Base-by-base conservation (phyloP, 53 echinoderm and acorn worm species). In the Antedon mediterranea region DNA sequence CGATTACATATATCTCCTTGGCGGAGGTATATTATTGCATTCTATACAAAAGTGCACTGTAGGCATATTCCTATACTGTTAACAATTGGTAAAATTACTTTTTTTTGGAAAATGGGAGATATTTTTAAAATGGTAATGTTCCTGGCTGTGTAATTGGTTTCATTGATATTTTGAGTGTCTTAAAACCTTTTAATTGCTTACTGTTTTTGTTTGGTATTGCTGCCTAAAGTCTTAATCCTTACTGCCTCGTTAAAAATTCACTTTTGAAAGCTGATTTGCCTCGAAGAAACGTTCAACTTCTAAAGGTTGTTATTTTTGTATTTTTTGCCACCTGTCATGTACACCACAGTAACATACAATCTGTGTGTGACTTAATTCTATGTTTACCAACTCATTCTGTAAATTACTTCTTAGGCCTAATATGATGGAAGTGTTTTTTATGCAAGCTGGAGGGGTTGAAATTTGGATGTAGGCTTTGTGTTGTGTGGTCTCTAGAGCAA, bases 221-320 rank as follows among this genome's bases (percentile, higher is more conserved):
- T 57, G 57, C 57, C 57, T 57, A 57, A 57, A 57, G 57, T 57
- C 9, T 57, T 57, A 23, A 15, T 23, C 57, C 57, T 57, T 8
- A 57, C 7, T 57, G 23, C 57, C 57, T 57, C 20, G 57, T 57
- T 57, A 57, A 57, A 57, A 57, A 57, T 57, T 57, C 57, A 57
- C 57, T 57, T 57, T 57, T 57, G 57, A 57, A 57, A 57, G 57
- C 57, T 57, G 57, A 57, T 57, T 57, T 57, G 57, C 57, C 57
- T 57, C 20, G 20, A 26, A 57, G 57, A 57, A 57, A 57, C 23
- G 23, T 57, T 8, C 57, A 57, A 26, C 57, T 57, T 57, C 57
- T 23, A 57, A 57, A 57, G 57, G 9, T 57, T 57, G 57, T 57
- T 57, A 57, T 57, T 57, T 57, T 57, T 57, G 57, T 20, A 57